Percentiles rank a stretch among this genome's conserved stretches.
These are phyloP conservation scores for Limnodromus scolopaceus DNA, from an alignment of 2,797 vertebrate species.

Conservation along the genomic window DNA sequence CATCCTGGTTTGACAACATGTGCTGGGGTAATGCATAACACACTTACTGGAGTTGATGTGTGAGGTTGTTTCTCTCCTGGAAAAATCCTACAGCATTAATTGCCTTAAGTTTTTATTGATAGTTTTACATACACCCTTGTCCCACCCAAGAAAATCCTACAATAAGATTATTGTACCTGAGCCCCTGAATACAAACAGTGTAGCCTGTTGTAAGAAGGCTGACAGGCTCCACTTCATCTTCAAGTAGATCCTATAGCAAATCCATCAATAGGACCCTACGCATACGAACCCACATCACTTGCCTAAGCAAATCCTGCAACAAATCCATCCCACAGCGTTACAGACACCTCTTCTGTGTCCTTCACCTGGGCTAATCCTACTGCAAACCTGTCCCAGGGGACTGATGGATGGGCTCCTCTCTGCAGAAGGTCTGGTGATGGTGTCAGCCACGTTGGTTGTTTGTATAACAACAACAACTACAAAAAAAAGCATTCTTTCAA, in stretches of 20 bases:
- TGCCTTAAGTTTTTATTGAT: neutral
- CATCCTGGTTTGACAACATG: constrained; percentile 15
- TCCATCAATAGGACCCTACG: neutral
- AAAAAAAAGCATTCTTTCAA: neutral
- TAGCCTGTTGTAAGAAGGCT: neutral
- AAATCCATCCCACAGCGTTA: neutral
- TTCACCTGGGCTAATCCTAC: constrained; percentile 21
- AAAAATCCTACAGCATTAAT: neutral
- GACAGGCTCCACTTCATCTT: neutral
- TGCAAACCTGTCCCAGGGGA: neutral
- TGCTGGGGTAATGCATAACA: neutral
- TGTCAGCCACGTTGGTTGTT: neutral
- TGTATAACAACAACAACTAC: neutral
- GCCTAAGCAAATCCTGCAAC: neutral
- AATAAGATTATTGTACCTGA: neutral
- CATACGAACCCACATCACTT: neutral
- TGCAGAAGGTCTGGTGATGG: neutral
- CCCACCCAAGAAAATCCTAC: neutral
- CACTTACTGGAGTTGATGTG: neutral
- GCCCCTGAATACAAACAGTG: neutral
- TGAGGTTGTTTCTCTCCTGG: neutral
- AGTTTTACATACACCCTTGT: neutral
- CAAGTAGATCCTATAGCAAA: neutral
- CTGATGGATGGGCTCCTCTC: neutral
- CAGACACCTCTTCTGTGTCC: neutral